These are phyloP conservation scores for Chaitophorus viminalis DNA, from an alignment of 2,888 invertebrate genomes.

Conservation along the genomic window DNA sequence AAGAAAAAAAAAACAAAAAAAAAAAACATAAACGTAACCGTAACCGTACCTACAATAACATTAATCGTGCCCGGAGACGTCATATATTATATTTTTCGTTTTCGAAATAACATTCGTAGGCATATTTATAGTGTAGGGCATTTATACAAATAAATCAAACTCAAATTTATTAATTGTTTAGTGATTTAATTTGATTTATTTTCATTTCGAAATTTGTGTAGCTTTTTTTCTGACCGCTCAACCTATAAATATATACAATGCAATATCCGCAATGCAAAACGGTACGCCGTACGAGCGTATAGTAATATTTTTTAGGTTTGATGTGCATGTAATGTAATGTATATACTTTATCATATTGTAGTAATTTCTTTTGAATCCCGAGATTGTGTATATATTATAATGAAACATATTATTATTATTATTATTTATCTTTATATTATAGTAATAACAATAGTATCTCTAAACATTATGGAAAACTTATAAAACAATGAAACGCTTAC, in stretches of 20 bases:
- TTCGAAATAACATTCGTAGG: background rate
- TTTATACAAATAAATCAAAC: background rate
- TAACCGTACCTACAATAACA: background rate
- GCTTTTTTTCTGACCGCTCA: background rate
- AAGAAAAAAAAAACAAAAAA: slow-evolving; percentile 2
- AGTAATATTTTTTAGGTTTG: background rate
- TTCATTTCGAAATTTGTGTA: background rate
- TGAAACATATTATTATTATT: background rate
- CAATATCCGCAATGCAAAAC: background rate
- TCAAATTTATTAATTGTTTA: background rate
- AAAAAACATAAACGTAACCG: background rate
- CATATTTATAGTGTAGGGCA: background rate
- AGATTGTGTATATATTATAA: background rate
- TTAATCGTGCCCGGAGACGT: background rate
- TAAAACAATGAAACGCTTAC: slow-evolving; percentile 2
- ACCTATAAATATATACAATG: background rate
- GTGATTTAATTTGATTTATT: background rate
- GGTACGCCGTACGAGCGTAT: background rate
- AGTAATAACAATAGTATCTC: background rate
- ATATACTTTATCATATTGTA: background rate
- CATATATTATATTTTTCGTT: background rate
- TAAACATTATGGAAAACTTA: background rate
- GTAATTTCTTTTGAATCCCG: background rate
- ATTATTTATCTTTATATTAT: too few species aligned
- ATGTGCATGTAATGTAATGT: background rate